These are phyloP conservation scores for Poecilobothrus nobilitatus DNA, from an alignment of 2,888 invertebrate genomes.

Conservation along the genomic window DNA sequence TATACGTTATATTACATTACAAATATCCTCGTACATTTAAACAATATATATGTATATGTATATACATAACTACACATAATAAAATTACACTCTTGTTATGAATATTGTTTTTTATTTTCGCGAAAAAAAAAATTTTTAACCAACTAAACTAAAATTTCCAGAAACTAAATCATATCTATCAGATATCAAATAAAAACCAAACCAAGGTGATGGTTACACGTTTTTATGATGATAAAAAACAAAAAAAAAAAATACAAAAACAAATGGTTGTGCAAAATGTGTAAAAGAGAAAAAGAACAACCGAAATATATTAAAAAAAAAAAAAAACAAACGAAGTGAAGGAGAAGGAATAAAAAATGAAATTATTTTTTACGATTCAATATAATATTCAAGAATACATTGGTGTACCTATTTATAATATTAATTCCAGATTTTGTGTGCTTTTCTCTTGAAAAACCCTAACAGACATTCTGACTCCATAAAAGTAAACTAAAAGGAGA, in stretches of 20 bases:
- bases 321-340: no score
- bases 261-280: no score
- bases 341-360: no score
- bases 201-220: background rate
- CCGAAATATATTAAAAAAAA: no score
- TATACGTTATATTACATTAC: background rate
- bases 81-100: slow-evolving; percentile 6
- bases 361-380: no score
- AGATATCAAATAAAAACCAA: background rate
- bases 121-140: background rate
- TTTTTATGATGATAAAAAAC: background rate
- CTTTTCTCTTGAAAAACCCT: background rate
- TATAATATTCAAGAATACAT: no score
- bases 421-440: no score
- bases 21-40: background rate
- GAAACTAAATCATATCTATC: background rate
- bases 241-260: background rate
- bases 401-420: no score
- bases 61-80: background rate
- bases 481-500: background rate
- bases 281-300: no score
- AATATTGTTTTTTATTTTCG: background rate
- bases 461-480: slow-evolving; percentile 3
- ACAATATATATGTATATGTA: no score
- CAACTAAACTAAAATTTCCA: background rate